A percentile compares a stretch with the other conserved stretches of the same genome.
Conservation (phyloP, 2,888 invertebrate species). For the Ferdinandea cuprea region DNA sequence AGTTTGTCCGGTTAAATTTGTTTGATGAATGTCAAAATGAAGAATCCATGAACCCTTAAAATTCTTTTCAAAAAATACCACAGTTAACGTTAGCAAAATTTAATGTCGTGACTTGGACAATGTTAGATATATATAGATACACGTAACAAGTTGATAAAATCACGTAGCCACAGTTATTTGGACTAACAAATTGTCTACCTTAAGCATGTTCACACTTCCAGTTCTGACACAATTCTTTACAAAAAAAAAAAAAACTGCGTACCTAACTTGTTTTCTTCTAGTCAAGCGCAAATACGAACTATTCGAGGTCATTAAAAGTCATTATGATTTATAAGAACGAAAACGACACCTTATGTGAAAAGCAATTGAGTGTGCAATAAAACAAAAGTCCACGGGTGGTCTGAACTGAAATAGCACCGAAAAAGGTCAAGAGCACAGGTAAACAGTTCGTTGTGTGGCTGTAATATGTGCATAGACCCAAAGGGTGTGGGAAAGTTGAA, state of each 20-base stretch:
- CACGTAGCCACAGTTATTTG: conserved; percentile 13
- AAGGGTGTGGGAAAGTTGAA: too few species aligned
- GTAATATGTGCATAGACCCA: too few species aligned
- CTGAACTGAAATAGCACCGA: conserved; percentile 40
- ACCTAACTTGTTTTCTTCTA: conserved; percentile 3
- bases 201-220: neutral
- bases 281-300: conserved; percentile 3
- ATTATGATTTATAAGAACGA: conserved; percentile 51
- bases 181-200: conserved; percentile 5
- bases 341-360: conserved; percentile 40
- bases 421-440: conserved; percentile 55
- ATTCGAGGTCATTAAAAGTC: conserved; percentile 37
- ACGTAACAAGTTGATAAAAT: neutral
- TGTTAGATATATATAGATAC: too few species aligned
- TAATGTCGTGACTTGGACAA: neutral
- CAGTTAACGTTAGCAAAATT: neutral
- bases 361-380: conserved; percentile 33
- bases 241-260: neutral
- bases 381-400: conserved; percentile 50
- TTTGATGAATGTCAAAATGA: too few species aligned
- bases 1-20: too few species aligned
- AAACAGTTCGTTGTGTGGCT: conserved; percentile 29
- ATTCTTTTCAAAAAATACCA: neutral
- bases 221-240: conserved; percentile 12
- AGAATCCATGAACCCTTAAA: neutral